Evolutionary conservation across 2,113 vertebrate species (phyloP).

Genomic region (Nymphicus hollandicus): DNA sequence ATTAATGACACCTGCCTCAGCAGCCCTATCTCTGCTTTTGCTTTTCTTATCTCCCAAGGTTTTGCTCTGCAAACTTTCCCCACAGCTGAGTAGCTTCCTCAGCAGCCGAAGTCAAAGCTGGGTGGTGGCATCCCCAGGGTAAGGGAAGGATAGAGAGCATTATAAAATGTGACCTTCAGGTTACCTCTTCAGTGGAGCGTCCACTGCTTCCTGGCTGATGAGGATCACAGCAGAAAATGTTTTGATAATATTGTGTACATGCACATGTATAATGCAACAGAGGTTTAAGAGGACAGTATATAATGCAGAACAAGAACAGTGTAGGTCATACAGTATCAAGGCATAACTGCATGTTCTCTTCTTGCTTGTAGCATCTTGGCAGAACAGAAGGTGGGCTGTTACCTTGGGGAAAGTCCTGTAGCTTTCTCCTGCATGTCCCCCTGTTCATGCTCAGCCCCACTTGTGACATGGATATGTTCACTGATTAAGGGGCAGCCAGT

Average conservation of each 20-base stretch:
- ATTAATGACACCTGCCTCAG: background rate
- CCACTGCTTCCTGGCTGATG: background rate
- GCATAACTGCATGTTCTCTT: background rate
- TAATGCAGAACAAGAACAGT: background rate
- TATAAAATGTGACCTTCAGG: background rate
- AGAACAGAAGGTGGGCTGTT: background rate
- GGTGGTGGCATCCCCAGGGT: background rate
- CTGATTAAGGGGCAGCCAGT: background rate
- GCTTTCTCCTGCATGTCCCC: background rate
- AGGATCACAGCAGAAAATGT: background rate
- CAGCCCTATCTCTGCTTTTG: background rate
- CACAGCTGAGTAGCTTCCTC: background rate
- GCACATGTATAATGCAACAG: background rate
- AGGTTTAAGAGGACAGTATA: background rate
- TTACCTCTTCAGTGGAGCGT: background rate
- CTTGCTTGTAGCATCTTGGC: background rate
- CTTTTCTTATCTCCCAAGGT: conserved; percentile 3
- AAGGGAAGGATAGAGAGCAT: background rate
- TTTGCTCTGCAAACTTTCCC: background rate
- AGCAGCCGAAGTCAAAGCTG: background rate
- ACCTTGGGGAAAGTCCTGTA: background rate
- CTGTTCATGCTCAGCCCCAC: background rate
- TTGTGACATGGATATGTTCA: background rate
- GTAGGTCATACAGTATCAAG: background rate
- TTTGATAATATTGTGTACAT: background rate